Evolutionary conservation across 2,113 vertebrate genomes (phyloP).

Genomic region (Antechinus stuartii): DNA sequence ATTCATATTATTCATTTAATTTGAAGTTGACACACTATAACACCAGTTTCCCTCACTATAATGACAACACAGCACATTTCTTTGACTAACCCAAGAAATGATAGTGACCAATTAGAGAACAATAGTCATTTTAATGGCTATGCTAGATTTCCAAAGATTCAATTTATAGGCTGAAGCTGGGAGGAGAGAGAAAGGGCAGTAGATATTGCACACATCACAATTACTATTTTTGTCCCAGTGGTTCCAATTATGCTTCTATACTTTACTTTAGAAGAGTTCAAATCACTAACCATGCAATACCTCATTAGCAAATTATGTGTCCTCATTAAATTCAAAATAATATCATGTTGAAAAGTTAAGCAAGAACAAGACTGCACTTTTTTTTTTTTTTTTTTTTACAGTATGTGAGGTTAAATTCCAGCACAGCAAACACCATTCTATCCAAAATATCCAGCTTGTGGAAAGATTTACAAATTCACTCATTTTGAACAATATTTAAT

Average conservation of each 20-base stretch:
- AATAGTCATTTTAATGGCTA: neutral
- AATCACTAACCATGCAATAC: neutral
- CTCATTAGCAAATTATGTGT: neutral
- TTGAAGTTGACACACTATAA: neutral
- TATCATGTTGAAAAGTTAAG: neutral
- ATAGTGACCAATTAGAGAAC: neutral
- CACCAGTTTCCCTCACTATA: neutral
- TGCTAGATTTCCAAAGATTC: neutral
- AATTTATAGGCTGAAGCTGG: neutral
- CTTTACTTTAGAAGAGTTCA: neutral
- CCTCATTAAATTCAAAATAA: neutral
- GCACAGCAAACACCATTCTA: neutral
- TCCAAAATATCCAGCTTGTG: neutral
- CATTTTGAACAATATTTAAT: neutral
- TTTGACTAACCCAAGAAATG: neutral
- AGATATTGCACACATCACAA: neutral
- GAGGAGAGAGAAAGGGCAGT: neutral
- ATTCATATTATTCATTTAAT: neutral
- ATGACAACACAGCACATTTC: neutral
- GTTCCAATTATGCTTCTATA: neutral
- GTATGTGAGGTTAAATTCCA: neutral
- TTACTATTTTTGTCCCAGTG: neutral
- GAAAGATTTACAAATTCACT: neutral
- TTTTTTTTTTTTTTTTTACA: accelerated
- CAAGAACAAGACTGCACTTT: neutral